Evolutionary conservation across 23 tunicate species (phyloP).

Genomic region (Halocynthia aurantium): DNA sequence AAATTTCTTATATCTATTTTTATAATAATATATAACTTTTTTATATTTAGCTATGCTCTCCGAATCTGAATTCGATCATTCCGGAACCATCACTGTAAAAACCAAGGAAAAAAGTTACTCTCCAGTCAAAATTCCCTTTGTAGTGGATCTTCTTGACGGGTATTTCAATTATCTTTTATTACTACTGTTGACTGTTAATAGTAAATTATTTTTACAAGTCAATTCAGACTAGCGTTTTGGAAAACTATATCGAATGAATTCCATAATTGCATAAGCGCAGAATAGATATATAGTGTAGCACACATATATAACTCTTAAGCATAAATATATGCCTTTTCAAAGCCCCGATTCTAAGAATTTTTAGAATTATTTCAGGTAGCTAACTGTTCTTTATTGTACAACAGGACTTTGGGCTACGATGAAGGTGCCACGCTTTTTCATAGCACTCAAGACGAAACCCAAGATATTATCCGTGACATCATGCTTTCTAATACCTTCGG

Average conservation of each 20-base stretch:
- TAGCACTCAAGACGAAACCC: not conserved
- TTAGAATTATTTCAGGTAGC: too few species aligned
- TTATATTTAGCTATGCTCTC: conserved; percentile 28
- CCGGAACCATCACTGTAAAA: conserved; percentile 53
- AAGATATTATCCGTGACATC: conserved; percentile 11
- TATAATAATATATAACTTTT: not conserved
- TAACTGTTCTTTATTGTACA: not conserved
- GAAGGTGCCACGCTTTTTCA: conserved; percentile 38
- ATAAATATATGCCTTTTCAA: too few species aligned
- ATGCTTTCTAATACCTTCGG: conserved; percentile 52
- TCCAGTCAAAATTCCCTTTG: conserved; percentile 46
- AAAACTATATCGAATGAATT: too few species aligned
- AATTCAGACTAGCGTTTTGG: too few species aligned
- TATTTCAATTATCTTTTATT: conserved; percentile 10
- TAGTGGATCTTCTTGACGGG: conserved; percentile 61
- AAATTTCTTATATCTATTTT: not conserved
- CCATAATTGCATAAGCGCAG: too few species aligned
- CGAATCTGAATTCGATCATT: conserved; percentile 41
- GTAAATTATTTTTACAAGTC: too few species aligned
- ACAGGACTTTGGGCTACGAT: conserved; percentile 58
- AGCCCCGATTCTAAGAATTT: too few species aligned
- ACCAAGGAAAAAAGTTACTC: conserved; percentile 69
- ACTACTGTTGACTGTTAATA: not conserved
- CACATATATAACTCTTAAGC: too few species aligned
- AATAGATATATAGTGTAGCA: too few species aligned